These are phyloP conservation scores for Aplochiton taeniatus DNA, from an alignment of 2,797 vertebrate genomes.

Conservation along the genomic window DNA sequence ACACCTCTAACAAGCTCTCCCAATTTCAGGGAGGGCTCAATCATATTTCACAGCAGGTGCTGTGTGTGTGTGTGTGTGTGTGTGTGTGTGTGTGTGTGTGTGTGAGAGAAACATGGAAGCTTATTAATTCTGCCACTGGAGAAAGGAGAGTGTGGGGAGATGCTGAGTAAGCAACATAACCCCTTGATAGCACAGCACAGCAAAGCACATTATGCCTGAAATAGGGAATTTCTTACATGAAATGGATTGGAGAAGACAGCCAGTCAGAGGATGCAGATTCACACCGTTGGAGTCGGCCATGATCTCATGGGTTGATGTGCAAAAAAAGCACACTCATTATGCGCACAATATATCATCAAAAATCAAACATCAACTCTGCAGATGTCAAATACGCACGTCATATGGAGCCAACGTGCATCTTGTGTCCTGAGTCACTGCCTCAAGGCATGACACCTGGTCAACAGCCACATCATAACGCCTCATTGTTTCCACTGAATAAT, in stretches of 20 bases:
- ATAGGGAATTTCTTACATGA: constrained; percentile 31
- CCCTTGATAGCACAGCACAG: constrained; percentile 34
- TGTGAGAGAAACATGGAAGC: constrained; percentile 38
- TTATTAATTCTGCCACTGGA: constrained; percentile 58
- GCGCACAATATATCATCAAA: no score
- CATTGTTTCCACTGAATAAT: constrained; percentile 63
- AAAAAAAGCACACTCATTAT: not conserved
- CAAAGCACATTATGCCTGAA: constrained; percentile 42
- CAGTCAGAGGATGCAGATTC: constrained; percentile 35
- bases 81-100: constrained; percentile 8
- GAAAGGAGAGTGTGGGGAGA: constrained; percentile 12
- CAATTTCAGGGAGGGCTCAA: constrained; percentile 23
- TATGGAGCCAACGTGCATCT: constrained; percentile 25
- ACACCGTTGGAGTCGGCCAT: constrained; percentile 1
- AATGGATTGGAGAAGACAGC: constrained; percentile 41
- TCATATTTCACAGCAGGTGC: constrained; percentile 20
- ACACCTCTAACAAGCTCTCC: constrained; percentile 15
- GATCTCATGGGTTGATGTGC: not conserved
- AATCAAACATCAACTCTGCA: no score
- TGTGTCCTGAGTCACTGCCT: constrained; percentile 57
- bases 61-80: not conserved
- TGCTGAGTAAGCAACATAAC: constrained; percentile 55
- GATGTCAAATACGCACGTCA: not conserved
- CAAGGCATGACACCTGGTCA: constrained; percentile 73
- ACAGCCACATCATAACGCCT: constrained; percentile 47